These are phyloP conservation scores for Coptotermes formosanus DNA, from an alignment of 1,140 invertebrate genomes.

Conservation along the genomic window DNA sequence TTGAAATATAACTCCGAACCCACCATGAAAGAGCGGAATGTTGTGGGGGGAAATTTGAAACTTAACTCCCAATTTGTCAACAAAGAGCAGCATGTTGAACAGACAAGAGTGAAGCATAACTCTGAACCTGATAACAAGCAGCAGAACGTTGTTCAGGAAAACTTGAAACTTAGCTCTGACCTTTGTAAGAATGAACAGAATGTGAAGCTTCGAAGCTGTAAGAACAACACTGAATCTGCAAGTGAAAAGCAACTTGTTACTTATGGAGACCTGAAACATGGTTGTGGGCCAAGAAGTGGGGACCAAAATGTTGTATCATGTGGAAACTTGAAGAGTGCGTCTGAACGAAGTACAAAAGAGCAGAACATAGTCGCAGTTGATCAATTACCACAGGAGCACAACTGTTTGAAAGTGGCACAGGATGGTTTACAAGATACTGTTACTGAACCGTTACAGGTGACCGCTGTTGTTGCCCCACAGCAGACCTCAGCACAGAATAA, in stretches of 20 bases:
- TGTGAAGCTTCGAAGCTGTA: not conserved
- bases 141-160: not conserved
- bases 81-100: not conserved
- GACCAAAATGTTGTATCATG: not conserved
- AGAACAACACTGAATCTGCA: not conserved
- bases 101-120: not conserved
- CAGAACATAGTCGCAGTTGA: not conserved
- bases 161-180: not conserved
- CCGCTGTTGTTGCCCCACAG: not conserved
- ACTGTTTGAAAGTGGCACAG: not conserved
- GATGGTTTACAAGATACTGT: not conserved
- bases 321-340: not conserved
- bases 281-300: not conserved
- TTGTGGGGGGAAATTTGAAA: not conserved
- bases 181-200: not conserved
- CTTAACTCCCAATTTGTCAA: not conserved
- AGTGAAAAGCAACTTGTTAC: not conserved
- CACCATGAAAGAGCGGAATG: not conserved
- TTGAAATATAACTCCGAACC: not conserved
- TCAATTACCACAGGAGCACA: not conserved
- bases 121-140: not conserved
- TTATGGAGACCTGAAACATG: not conserved
- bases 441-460: not conserved
- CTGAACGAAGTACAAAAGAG: not conserved
- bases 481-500: not conserved